These are phyloP conservation scores for Peromyscus maniculatus DNA, from an alignment of 2,113 vertebrate genomes.

Conservation along the genomic window DNA sequence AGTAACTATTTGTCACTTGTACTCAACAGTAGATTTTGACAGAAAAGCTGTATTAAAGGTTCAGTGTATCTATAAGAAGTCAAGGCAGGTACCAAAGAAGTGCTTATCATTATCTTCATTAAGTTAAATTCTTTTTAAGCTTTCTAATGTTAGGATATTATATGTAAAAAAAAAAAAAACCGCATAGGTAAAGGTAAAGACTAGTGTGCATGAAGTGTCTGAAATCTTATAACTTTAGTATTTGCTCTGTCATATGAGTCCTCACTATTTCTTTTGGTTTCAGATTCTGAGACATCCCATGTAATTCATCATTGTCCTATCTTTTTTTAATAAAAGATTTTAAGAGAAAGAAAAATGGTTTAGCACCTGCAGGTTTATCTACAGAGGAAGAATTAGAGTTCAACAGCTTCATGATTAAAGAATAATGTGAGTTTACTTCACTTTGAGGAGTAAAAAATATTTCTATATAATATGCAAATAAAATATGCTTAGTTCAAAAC, in stretches of 20 bases:
- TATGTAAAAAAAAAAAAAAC: not conserved
- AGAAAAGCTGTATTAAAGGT: not conserved
- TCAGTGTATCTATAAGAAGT: not conserved
- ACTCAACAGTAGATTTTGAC: not conserved
- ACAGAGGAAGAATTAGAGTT: not conserved
- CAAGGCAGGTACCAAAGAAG: not conserved
- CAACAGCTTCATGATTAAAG: not conserved
- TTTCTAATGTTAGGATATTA: not conserved
- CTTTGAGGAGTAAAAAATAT: not conserved
- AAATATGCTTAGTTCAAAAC: not conserved
- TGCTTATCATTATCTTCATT: not conserved
- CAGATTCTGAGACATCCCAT: not conserved
- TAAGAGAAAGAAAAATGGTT: not conserved
- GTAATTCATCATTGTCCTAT: not conserved
- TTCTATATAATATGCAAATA: not conserved
- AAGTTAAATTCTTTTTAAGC: not conserved
- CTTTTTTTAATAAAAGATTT: not conserved
- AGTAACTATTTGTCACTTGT: not conserved
- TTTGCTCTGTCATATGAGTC: rapidly evolving
- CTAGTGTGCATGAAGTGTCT: not conserved
- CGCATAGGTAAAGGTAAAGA: too few relatives aligned
- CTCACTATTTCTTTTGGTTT: not conserved
- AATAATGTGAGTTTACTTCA: not conserved
- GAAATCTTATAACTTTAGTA: too few relatives aligned
- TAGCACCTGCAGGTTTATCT: not conserved